Conservation (phyloP, 1,140 invertebrate species). For the Akabosia matsudoensis region DNA sequence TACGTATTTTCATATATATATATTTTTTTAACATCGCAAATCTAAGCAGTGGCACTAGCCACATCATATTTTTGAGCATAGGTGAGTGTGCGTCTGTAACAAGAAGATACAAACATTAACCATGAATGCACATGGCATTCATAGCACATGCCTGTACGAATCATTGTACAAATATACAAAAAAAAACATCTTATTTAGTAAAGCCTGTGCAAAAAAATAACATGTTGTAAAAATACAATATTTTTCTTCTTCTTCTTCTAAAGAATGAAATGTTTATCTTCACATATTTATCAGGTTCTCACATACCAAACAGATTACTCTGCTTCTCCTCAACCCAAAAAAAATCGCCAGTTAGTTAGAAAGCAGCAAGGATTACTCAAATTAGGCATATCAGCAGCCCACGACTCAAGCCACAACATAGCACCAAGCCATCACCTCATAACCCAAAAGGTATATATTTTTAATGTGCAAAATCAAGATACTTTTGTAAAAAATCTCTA, state of each 20-base stretch:
- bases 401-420: background rate
- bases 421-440: background rate
- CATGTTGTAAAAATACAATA: background rate
- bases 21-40: too few relatives aligned
- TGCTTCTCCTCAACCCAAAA: background rate
- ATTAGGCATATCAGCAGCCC: background rate
- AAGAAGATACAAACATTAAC: too few relatives aligned
- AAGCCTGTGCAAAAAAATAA: background rate
- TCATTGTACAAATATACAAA: background rate
- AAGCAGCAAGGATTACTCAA: background rate
- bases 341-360: background rate
- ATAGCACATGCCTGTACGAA: too few relatives aligned
- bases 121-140: too few relatives aligned
- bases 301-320: slow-evolving; percentile 2
- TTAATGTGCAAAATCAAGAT: background rate
- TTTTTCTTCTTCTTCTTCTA: background rate
- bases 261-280: background rate
- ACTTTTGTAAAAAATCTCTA: background rate
- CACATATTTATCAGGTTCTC: background rate
- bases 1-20: too few relatives aligned
- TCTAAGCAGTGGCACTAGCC: too few relatives aligned
- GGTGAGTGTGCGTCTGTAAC: too few relatives aligned
- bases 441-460: slow-evolving; percentile 9
- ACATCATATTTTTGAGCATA: too few relatives aligned
- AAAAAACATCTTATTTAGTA: background rate